Conservation (phyloP, 1,140 invertebrate genomes). For the Drosophila obscura region DNA sequence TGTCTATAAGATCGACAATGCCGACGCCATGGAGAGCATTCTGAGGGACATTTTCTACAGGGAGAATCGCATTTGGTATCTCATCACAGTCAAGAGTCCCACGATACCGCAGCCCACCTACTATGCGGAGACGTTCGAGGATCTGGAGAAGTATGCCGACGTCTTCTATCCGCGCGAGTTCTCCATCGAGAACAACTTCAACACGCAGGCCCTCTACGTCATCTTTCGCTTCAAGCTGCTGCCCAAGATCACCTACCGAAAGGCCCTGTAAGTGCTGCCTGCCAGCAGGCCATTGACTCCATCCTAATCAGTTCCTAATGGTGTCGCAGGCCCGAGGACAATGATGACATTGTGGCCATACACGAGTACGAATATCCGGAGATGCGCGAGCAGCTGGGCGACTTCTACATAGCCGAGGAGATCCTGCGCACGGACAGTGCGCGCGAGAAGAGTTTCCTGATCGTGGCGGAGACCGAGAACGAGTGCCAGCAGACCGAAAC, state of each 20-base stretch:
- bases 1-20: slow-evolving; percentile 36
- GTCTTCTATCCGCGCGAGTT: slow-evolving; percentile 60
- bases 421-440: slow-evolving; percentile 35
- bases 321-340: slow-evolving; percentile 63
- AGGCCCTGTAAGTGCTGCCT: slow-evolving; percentile 58
- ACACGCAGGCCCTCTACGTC: slow-evolving; percentile 58
- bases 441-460: slow-evolving; percentile 30
- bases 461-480: slow-evolving; percentile 55
- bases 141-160: slow-evolving; percentile 32
- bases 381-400: slow-evolving; percentile 51
- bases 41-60: slow-evolving; percentile 49
- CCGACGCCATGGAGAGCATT: slow-evolving; percentile 17
- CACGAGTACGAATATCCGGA: slow-evolving; percentile 57
- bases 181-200: slow-evolving; percentile 20
- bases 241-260: slow-evolving; percentile 57
- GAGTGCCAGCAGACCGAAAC: slow-evolving; percentile 26
- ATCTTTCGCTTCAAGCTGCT: slow-evolving; percentile 37
- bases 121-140: slow-evolving; percentile 40
- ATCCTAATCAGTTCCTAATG: too few relatives aligned
- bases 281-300: neutral
- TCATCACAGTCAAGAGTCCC: slow-evolving; percentile 51
- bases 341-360: slow-evolving; percentile 71
- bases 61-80: slow-evolving; percentile 48
- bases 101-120: neutral
- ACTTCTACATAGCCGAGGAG: slow-evolving; percentile 75